phyloP scores from a whole-genome alignment of 1,140 invertebrate genomes.

The Cephus cinctus region DNA sequence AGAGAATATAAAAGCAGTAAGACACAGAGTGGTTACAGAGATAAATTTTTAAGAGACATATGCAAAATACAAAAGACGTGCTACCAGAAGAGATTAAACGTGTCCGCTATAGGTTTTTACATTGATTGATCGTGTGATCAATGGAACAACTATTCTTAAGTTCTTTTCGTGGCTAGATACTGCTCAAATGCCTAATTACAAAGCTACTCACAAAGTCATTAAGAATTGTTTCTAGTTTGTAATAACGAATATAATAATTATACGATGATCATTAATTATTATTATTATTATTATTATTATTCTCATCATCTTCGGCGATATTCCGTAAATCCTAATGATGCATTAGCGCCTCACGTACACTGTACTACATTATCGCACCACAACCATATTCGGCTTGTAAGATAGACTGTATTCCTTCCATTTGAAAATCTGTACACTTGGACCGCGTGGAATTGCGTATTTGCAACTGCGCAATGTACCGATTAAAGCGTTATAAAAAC shows the following conservation, averaged over 20 bases:
- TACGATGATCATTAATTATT: slow-evolving; percentile 26
- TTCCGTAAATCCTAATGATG: not conserved
- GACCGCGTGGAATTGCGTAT: too few species aligned
- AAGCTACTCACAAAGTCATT: slow-evolving; percentile 54
- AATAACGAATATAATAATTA: slow-evolving; percentile 40
- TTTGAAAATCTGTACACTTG: slow-evolving; percentile 24
- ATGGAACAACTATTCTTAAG: slow-evolving; percentile 1
- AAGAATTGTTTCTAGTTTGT: slow-evolving; percentile 52
- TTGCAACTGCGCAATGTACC: too few species aligned
- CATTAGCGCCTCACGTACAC: not conserved
- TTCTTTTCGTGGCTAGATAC: slow-evolving; percentile 39
- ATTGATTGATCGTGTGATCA: too few species aligned
- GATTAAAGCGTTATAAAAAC: too few species aligned
- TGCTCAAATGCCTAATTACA: slow-evolving; percentile 51
- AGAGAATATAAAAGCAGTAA: too few species aligned
- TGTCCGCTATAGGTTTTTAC: not conserved
- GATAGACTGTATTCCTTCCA: slow-evolving; percentile 47
- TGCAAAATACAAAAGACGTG: not conserved
- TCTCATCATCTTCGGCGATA: not conserved
- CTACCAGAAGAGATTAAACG: not conserved
- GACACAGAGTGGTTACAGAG: too few species aligned
- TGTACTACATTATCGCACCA: slow-evolving; percentile 6
- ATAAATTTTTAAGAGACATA: too few species aligned
- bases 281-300: slow-evolving; percentile 23
- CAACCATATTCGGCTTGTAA: slow-evolving; percentile 37